Conservation (phyloP, 1,140 invertebrate genomes). For the Penaeus indicus region DNA sequence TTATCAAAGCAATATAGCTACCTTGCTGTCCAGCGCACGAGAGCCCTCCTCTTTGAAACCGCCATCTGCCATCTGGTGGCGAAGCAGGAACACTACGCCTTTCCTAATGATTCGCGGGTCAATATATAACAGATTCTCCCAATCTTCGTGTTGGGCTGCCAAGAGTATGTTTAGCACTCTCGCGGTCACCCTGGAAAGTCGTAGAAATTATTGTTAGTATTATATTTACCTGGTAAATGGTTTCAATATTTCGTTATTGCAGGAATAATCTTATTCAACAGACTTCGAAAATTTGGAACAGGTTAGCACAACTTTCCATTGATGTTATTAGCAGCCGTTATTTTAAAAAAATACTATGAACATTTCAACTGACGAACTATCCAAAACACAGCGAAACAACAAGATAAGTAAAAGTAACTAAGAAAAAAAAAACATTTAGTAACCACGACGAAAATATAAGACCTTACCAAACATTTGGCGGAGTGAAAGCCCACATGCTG, state of each 20-base stretch:
- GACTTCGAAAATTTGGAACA: too few species aligned
- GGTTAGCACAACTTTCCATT: too few species aligned
- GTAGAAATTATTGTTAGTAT: background rate
- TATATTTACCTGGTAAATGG: background rate
- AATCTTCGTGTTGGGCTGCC: slow-evolving; percentile 69
- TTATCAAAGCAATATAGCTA: background rate
- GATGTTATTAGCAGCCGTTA: too few species aligned
- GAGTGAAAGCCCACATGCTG: slow-evolving; percentile 71
- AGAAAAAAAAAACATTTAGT: too few species aligned
- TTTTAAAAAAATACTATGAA: too few species aligned
- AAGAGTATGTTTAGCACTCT: slow-evolving; percentile 44
- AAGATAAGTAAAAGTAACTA: too few species aligned
- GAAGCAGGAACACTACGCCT: slow-evolving; percentile 70
- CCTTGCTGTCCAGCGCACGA: slow-evolving; percentile 59
- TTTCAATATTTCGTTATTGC: too few species aligned
- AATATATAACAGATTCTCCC: slow-evolving; percentile 73
- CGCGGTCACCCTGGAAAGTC: slow-evolving; percentile 35
- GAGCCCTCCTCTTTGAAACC: slow-evolving; percentile 70
- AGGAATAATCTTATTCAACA: too few species aligned
- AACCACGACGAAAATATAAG: background rate
- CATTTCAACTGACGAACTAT: too few species aligned
- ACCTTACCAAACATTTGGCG: slow-evolving; percentile 72
- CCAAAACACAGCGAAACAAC: too few species aligned
- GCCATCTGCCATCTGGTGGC: slow-evolving; percentile 71
- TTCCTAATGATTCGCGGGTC: slow-evolving; percentile 70